phyloP scores from a whole-genome alignment of 2,797 vertebrate species.

The Prionace glauca region DNA sequence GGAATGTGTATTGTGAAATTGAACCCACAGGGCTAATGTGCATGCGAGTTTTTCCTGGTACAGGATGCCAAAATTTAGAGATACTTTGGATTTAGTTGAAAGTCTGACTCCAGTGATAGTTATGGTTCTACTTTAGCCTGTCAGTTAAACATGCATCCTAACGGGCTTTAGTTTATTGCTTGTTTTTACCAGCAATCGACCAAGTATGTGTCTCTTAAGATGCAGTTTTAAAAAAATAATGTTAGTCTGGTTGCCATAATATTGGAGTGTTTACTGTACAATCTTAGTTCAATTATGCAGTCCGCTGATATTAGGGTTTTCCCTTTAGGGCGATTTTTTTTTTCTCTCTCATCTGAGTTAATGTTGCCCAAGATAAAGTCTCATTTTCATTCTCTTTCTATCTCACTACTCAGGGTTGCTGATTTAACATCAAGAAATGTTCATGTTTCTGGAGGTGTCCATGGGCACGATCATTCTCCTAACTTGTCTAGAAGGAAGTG shows the following conservation, averaged over 20 bases:
- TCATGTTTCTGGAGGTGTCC: not conserved
- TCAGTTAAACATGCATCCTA: slow-evolving; percentile 17
- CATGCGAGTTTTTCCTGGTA: not conserved
- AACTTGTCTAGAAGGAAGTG: not conserved
- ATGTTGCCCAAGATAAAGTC: not conserved
- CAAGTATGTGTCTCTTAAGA: not conserved
- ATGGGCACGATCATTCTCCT: not conserved
- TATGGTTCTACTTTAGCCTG: slow-evolving; percentile 14
- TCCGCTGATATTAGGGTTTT: not conserved
- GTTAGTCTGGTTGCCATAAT: slow-evolving; percentile 1
- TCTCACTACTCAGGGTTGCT: not conserved
- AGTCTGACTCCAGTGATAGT: not conserved
- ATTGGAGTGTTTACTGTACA: not conserved
- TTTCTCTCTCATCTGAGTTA: not conserved
- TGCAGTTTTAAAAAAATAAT: not conserved
- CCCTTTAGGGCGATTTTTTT: not conserved
- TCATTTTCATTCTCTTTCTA: not conserved
- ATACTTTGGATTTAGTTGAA: slow-evolving; percentile 28
- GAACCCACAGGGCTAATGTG: not conserved
- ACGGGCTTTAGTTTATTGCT: not conserved
- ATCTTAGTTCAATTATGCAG: not conserved
- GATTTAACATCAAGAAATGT: not conserved
- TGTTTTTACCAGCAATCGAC: not conserved
- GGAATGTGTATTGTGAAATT: slow-evolving; percentile 24
- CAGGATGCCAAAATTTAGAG: slow-evolving; percentile 23